A percentile compares a stretch with the other conserved stretches of the same genome.
Evolutionary conservation across 2,888 invertebrate species (phyloP).

Genomic region (Elmis aenea): DNA sequence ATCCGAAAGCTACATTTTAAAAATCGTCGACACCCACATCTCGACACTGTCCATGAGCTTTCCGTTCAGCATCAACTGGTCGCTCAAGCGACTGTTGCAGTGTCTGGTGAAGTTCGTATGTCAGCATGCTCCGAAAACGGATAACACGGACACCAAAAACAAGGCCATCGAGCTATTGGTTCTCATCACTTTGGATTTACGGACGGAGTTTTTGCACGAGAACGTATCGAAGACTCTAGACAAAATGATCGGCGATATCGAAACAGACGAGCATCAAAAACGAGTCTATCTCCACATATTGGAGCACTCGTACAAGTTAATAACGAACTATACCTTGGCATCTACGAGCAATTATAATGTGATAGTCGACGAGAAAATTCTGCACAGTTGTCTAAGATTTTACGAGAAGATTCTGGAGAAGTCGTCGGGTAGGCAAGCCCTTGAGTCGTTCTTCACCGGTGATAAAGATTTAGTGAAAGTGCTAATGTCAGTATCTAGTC

Average conservation of each 20-base stretch:
- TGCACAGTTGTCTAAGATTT: constrained; percentile 70
- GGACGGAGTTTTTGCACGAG: constrained; percentile 69
- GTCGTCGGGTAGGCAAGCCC: constrained; percentile 72
- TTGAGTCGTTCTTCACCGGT: constrained; percentile 74
- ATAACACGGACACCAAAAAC: constrained; percentile 58
- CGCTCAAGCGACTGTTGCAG: constrained; percentile 60
- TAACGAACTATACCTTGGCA: constrained; percentile 55
- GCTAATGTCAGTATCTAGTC: constrained; percentile 74
- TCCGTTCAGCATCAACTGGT: constrained; percentile 56
- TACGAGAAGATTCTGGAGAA: constrained; percentile 84
- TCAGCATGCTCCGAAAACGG: constrained; percentile 57
- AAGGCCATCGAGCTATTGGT: constrained; percentile 65
- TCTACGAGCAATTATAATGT: constrained; percentile 25
- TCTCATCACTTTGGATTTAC: constrained; percentile 70
- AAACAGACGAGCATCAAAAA: constrained; percentile 62
- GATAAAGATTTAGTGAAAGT: constrained; percentile 70
- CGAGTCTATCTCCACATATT: constrained; percentile 61
- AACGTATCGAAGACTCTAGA: constrained; percentile 59
- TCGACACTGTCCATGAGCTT: constrained; percentile 58
- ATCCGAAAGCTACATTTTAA: constrained; percentile 76
- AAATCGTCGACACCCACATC: constrained; percentile 64
- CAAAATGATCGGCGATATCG: constrained; percentile 57
- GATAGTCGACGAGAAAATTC: constrained; percentile 55
- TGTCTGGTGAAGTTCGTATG: constrained; percentile 61
- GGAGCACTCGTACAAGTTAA: constrained; percentile 62